phyloP scores from a whole-genome alignment of 2,888 invertebrate genomes.

The Marasmarcha lunaedactyla region DNA sequence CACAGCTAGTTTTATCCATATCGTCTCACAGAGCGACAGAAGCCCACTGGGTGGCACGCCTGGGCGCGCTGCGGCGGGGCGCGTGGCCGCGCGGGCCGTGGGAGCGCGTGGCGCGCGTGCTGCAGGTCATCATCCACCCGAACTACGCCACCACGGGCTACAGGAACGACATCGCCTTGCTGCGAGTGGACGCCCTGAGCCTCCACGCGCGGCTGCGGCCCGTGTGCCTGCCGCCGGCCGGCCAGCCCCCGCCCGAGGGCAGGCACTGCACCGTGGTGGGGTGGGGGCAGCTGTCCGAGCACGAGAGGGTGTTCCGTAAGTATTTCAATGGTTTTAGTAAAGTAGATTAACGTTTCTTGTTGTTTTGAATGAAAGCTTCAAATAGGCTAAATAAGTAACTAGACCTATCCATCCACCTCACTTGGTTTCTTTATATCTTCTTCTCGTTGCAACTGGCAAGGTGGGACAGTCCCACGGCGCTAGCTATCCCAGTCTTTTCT shows the following conservation, averaged over 20 bases:
- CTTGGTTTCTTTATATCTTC: too few species aligned
- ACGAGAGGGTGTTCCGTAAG: slow-evolving; percentile 85
- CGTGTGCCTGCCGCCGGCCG: slow-evolving; percentile 68
- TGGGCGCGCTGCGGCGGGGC: slow-evolving; percentile 80
- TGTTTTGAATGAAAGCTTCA: too few species aligned
- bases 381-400: too few species aligned
- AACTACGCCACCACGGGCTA: slow-evolving; percentile 81
- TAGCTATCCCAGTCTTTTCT: too few species aligned
- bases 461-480: too few species aligned
- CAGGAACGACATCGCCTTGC: slow-evolving; percentile 81
- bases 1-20: too few species aligned
- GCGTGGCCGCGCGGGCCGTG: slow-evolving; percentile 81
- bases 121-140: slow-evolving; percentile 77
- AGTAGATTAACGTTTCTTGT: too few species aligned
- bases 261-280: slow-evolving; percentile 82
- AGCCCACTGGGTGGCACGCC: slow-evolving; percentile 84
- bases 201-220: slow-evolving; percentile 54
- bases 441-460: too few species aligned
- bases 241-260: slow-evolving; percentile 72
- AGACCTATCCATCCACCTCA: too few species aligned
- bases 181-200: slow-evolving; percentile 73
- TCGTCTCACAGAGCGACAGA: slow-evolving; percentile 76
- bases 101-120: slow-evolving; percentile 77
- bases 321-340: slow-evolving; percentile 9
- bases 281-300: slow-evolving; percentile 85